phyloP scores from a whole-genome alignment of 2,797 vertebrate species.

The Hyperoplus immaculatus region DNA sequence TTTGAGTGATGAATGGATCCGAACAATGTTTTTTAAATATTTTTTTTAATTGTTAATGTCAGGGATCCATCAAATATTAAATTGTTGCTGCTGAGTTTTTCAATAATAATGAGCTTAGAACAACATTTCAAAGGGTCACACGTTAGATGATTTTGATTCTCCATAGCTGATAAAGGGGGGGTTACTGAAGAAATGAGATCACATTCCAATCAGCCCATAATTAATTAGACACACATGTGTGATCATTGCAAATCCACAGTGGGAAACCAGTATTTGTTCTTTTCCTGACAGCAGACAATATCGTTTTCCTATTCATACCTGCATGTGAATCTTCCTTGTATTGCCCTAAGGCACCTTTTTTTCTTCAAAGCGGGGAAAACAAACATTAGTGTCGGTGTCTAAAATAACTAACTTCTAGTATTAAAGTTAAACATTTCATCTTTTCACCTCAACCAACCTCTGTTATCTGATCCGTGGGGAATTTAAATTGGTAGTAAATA shows the following conservation, averaged over 20 bases:
- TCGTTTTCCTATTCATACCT: neutral
- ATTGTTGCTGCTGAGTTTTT: no score
- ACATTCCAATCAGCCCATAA: constrained; percentile 46
- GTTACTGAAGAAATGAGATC: constrained; percentile 42
- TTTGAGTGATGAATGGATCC: no score
- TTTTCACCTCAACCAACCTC: constrained; percentile 25
- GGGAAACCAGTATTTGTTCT: constrained; percentile 19
- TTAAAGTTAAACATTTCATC: constrained; percentile 51
- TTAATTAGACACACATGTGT: constrained; percentile 44
- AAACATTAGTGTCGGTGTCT: constrained; percentile 4
- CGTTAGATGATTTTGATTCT: constrained; percentile 25
- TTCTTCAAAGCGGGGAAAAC: neutral
- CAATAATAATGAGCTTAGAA: no score
- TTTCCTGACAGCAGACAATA: constrained; percentile 2
- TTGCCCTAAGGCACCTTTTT: neutral
- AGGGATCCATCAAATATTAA: no score
- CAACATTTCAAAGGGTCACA: constrained; percentile 16
- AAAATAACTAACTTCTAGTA: constrained; percentile 32
- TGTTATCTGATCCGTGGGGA: constrained; percentile 63
- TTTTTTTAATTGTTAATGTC: constrained; percentile 5
- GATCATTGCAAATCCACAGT: constrained; percentile 23
- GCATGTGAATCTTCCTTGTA: neutral
- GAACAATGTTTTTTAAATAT: neutral
- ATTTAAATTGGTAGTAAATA: constrained; percentile 68
- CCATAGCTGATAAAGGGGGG: constrained; percentile 21